Base-by-base conservation (phyloP, 2,797 vertebrate species). In the Denticeps clupeoides region DNA sequence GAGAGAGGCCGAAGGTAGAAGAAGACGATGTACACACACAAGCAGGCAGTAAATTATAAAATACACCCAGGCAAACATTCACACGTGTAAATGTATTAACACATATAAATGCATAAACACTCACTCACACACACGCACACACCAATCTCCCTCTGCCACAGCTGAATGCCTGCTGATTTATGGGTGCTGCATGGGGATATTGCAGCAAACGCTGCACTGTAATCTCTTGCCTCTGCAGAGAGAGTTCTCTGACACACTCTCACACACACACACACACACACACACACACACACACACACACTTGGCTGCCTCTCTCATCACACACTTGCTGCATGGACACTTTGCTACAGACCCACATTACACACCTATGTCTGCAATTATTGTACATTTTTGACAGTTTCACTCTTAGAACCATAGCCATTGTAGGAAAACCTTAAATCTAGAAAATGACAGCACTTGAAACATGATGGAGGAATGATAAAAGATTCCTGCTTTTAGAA, bases 131-230 rank as follows among this genome's bases (percentile, higher is more conserved):
- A 46, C 26, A 53, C 29, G 41, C 41, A 46, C 28, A 41, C 10
- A 46, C 45, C 7, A 27, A n/a, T 25, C 40, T 45, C 55, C 31
- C 47, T 53, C 55, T 61, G 53, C 56, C 59, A 45, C 44, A 50
- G 33, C 31, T 50, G 61, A 61, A 63, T 56, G 58, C 58, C 59
- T 64, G 58, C 59, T 63, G 64, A 67, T 63, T 63, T 67, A 64
- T 60, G 58, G 46, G 48, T 50, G 42, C 47, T 48, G 45, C 53
- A 54, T 50, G 54, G 45, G 47, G 51, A 53, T 53, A 54, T 53
- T 38, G 60, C 60, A 55, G 59, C 50, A 37, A 37, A 37, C 7
- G 16, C 16, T 53, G 48, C 60, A 56, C 55, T 59, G 41, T 60
- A 65, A 62, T 65, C 56, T n/a, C 38, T 52, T 24, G 24, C 47